phyloP scores from a whole-genome alignment of 2,113 vertebrate genomes.

The Crotalus tigris region DNA sequence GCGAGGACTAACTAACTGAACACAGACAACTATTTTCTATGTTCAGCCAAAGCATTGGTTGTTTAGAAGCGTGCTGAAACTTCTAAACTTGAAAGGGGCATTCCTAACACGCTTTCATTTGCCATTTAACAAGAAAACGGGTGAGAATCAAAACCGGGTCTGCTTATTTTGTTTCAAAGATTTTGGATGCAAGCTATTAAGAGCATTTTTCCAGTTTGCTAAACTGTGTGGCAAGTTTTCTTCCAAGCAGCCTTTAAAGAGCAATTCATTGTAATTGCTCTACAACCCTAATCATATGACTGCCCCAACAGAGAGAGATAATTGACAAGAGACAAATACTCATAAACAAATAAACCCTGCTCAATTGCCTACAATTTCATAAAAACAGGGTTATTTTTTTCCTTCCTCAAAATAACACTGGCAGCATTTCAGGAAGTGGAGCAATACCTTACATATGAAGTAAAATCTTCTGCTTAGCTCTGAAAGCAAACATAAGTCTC shows the following conservation, averaged over 20 bases:
- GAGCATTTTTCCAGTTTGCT: not conserved
- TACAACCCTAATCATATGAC: not conserved
- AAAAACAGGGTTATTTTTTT: not conserved
- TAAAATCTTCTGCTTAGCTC: not conserved
- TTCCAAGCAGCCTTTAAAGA: not conserved
- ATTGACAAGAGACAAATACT: not conserved
- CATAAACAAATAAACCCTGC: not conserved
- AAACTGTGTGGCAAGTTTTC: not conserved
- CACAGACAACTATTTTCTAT: too few relatives aligned
- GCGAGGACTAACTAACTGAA: too few relatives aligned
- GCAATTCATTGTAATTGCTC: not conserved
- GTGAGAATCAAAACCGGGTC: not conserved
- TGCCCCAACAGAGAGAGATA: not conserved
- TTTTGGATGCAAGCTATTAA: not conserved
- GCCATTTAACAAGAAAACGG: not conserved
- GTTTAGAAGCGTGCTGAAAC: not conserved
- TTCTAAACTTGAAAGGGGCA: not conserved
- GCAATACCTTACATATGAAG: not conserved
- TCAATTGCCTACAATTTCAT: not conserved
- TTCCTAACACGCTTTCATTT: not conserved
- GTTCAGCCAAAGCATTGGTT: too few relatives aligned
- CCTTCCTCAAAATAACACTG: not conserved
- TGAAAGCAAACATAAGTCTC: not conserved
- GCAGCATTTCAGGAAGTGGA: not conserved
- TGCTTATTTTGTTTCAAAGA: not conserved